These are phyloP conservation scores for Mus musculus DNA, from an alignment of 2,113 vertebrate genomes.

Conservation along the genomic window GRCm39 chr4:80678001-80678500, in stretches of 20 bases:
- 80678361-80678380: background rate
- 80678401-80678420: background rate
- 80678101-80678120: background rate
- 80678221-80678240: background rate
- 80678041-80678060: background rate
- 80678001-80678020: background rate
- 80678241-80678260: background rate
- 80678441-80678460: too few relatives aligned
- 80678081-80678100: background rate
- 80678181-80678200: background rate
- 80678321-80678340: background rate
- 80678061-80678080: background rate
- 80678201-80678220: background rate
- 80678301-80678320: background rate
- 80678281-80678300: background rate
- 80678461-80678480: too few relatives aligned
- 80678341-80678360: background rate
- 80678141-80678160: background rate
- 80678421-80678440: background rate
- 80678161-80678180: background rate
- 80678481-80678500: too few relatives aligned
- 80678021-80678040: background rate
- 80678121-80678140: background rate
- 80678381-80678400: background rate
- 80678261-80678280: background rate